Evolutionary conservation across 2,888 invertebrate species (phyloP), one percentile per base, ranked within the genome.

Genomic region (Phlogophora meticulosa): DNA sequence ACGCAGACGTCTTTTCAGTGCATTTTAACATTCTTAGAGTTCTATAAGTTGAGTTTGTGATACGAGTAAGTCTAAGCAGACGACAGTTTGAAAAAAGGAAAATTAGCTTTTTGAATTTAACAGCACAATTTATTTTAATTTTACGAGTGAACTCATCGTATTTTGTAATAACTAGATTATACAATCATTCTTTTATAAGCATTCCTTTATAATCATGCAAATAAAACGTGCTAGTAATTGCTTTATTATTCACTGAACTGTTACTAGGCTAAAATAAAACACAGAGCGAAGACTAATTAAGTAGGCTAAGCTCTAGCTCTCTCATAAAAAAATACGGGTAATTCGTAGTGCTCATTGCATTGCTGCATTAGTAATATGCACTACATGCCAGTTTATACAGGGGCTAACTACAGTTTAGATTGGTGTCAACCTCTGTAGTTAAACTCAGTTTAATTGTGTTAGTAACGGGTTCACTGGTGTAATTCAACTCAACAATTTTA

Each of bases 261-360:
- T 51, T 57, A 68, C 51, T 51, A 13, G 22, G 42, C 24, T 62
- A 56, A 61, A 46, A n/a, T n/a, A n/a, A n/a, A 36, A 60, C 15
- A 70, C 43, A 45, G 15, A 10, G 17, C 48, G 49, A 20, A 36
- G 43, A 45, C 49, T 56, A 24, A 45, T 68, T 34, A 36, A 75
- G 53, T 69, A 72, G 28, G 28, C 28, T 28, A 28, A 28, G 28
- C 28, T 28, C 28, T 5, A 28, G 2, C 28, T 28, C 28, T 28
- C 46, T 66, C 75, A 72, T 72, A 53, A 49, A 71, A n/a, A 51
- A 76, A 71, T 52, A 62, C 46, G n/a, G 22, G 32, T 32, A 49
- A 46, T 51, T 45, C 40, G 32, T 51, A 38, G 9, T 20, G 40
- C 42, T 58, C 61, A 51, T 51, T 42, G 40, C 76, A 56, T 51